Conservation (phyloP, 2,888 invertebrate genomes). For the Hermaeophaga mercurialis region DNA sequence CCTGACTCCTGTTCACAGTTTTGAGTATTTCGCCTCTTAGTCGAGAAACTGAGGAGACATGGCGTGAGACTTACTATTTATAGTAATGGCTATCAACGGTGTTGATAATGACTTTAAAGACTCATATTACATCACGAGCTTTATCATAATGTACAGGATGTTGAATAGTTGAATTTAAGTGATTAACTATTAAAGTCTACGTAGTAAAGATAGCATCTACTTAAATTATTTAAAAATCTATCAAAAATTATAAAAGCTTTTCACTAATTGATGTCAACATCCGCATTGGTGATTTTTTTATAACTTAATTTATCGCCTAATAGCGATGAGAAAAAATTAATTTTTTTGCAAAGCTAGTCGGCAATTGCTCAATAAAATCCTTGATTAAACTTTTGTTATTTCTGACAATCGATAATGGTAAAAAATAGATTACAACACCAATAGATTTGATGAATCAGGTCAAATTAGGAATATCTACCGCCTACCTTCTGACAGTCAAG, state of each 20-base stretch:
- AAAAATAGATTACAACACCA: conserved; percentile 6
- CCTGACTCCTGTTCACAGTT: conserved; percentile 1
- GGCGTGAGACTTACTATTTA: conserved; percentile 10
- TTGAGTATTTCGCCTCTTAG: neutral
- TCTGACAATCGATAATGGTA: too few species aligned
- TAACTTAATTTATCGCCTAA: too few species aligned
- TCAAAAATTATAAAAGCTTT: too few species aligned
- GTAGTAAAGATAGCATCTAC: too few species aligned
- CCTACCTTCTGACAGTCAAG: conserved; percentile 9
- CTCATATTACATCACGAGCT: conserved; percentile 20
- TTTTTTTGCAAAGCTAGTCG: too few species aligned
- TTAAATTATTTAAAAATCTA: too few species aligned
- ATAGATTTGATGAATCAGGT: conserved; percentile 9
- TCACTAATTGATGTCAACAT: too few species aligned
- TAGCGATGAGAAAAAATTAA: too few species aligned
- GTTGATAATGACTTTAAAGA: conserved; percentile 21
- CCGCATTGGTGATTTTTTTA: too few species aligned
- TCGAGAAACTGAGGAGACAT: conserved; percentile 11
- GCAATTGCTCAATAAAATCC: too few species aligned
- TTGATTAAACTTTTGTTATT: too few species aligned
- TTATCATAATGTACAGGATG: conserved; percentile 17
- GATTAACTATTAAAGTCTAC: neutral
- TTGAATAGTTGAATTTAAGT: conserved; percentile 5
- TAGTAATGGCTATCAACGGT: conserved; percentile 17
- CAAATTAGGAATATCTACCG: conserved; percentile 9